Base-by-base conservation (phyloP, 1,140 invertebrate species). In the Tenebrio molitor region DNA sequence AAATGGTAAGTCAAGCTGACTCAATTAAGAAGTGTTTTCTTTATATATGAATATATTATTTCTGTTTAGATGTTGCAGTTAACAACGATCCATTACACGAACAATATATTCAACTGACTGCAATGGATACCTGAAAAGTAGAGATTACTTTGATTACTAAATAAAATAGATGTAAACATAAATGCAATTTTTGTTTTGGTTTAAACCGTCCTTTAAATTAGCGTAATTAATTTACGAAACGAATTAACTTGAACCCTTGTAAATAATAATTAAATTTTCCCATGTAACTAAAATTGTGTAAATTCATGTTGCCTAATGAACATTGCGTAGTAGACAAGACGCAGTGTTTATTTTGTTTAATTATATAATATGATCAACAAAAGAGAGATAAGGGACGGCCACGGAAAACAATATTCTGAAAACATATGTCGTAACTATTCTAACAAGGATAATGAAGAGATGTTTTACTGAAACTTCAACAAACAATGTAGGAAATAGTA, bases 101-200 rank as follows among this genome's bases (percentile, higher is more conserved):
- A 25, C 36, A 71, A 16, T 71, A 64, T 46, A 41, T 71, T 42
- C 44, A 69, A 65, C 41, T 65, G 21, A 17, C 5, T 19, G 53
- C 33, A 10, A 29, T 58, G 12, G 14, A 58, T 15, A 58, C 50
- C 23, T 29, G 16, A 2, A 16, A 46, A 46, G n/a, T n/a, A n/a
- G n/a, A n/a, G n/a, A 41, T 50, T 21, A 29, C 3, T 8, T 4
- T 29, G 3, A 4, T 29, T 29, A 29, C 8, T 8, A 29, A 29
- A 29, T 29, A 29, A 29, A 29, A 29, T 29, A 29, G 25, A 4
- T 29, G 25, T 29, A 29, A 29, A 29, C n/a, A 33, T 12, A 39
- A 39, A 39, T 39, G 2, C 12, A 3, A 12, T 39, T 39, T 39
- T 12, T 39, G 36, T 5, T 39, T 7, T 7, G 2, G 12, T 8